phyloP scores from a whole-genome alignment of 2,113 vertebrate species.

The Mungos mungo region DNA sequence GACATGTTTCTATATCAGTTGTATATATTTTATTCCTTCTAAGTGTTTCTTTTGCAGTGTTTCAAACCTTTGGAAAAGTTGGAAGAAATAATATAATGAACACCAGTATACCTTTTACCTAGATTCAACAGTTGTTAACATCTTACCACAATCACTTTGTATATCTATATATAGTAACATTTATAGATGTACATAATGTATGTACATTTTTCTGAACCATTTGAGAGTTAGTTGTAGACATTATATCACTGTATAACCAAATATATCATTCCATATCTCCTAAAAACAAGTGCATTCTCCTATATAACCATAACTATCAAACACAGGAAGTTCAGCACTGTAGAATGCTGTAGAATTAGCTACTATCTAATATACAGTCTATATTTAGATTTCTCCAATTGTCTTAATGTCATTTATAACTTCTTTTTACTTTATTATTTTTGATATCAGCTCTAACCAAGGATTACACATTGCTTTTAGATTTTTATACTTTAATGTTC shows the following conservation, averaged over 20 bases:
- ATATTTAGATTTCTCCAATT: background rate
- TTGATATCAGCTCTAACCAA: background rate
- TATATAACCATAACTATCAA: background rate
- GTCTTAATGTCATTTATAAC: background rate
- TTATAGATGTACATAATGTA: background rate
- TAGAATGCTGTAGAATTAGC: background rate
- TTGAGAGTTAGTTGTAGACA: background rate
- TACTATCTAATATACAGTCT: background rate
- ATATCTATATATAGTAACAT: background rate
- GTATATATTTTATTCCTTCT: background rate
- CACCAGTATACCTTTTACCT: background rate
- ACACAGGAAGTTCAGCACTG: background rate
- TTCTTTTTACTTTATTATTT: background rate
- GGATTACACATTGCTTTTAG: background rate
- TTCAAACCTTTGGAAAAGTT: background rate
- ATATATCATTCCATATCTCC: background rate
- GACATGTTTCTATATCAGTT: background rate
- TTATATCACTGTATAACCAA: background rate
- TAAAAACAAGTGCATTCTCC: background rate
- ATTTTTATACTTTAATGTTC: background rate
- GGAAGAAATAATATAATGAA: background rate
- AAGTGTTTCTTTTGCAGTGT: background rate
- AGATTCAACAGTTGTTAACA: background rate
- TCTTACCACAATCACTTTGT: background rate
- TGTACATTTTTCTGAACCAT: background rate